A percentile compares a stretch with the other conserved stretches of the same genome.
phyloP scores from a whole-genome alignment of 2,797 vertebrate species.

The Neoniphon sammara region DNA sequence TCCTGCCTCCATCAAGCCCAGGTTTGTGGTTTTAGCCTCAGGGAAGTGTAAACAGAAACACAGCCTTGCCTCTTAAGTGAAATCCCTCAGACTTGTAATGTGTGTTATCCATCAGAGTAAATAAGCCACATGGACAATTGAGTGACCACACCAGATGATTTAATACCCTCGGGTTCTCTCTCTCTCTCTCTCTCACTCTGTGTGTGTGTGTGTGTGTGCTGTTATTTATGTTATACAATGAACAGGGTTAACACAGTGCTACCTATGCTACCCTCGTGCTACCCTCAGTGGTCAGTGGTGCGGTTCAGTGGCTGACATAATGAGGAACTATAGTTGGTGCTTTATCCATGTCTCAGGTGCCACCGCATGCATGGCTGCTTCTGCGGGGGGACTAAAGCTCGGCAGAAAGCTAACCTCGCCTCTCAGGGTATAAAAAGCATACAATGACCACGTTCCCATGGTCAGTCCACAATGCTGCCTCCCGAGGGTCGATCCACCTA shows the following conservation, averaged over 20 bases:
- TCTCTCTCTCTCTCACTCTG: not conserved
- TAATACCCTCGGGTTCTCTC: not conserved
- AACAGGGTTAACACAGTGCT: not conserved
- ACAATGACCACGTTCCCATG: not conserved
- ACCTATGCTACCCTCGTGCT: conserved; percentile 16
- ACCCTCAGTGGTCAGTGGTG: conserved; percentile 29
- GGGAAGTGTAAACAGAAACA: conserved; percentile 2
- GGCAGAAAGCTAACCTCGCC: conserved; percentile 1
- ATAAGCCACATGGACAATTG: not conserved
- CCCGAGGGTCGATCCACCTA: no score
- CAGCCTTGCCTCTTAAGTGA: conserved; percentile 14
- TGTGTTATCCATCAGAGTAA: conserved; percentile 19
- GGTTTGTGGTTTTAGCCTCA: conserved; percentile 14
- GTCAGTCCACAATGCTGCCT: not conserved
- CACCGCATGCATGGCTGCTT: conserved; percentile 13
- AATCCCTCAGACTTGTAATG: not conserved
- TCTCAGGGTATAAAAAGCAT: not conserved
- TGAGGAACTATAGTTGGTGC: conserved; percentile 19
- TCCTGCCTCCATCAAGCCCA: not conserved
- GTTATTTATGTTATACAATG: not conserved
- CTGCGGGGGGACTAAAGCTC: conserved; percentile 16
- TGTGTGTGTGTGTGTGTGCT: not conserved
- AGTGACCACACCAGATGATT: conserved; percentile 22
- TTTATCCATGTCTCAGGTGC: conserved; percentile 38
- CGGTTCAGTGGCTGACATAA: conserved; percentile 47